Percentiles rank a stretch among this genome's conserved stretches.
phyloP scores from a whole-genome alignment of 2,888 invertebrate genomes.

The Tigriopus californicus region DNA sequence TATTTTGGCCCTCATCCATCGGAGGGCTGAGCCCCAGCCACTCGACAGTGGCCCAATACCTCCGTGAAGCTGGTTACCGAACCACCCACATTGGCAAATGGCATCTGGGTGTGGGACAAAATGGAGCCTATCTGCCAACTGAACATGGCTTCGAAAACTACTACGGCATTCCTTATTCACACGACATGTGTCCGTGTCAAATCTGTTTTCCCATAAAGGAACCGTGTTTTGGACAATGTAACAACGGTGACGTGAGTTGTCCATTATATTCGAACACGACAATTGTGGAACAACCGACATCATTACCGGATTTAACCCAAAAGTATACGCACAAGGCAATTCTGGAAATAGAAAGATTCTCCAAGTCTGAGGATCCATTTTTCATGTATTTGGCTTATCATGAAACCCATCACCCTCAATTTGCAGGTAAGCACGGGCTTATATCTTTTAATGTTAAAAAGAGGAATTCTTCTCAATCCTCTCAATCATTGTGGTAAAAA shows the following conservation, averaged over 20 bases:
- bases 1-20: constrained; percentile 19
- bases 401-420: constrained; percentile 18
- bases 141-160: constrained; percentile 22
- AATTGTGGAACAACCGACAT: constrained; percentile 21
- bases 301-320: constrained; percentile 18
- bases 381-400: constrained; percentile 22
- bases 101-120: constrained; percentile 21
- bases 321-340: constrained; percentile 19
- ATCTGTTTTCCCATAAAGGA: constrained; percentile 18
- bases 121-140: constrained; percentile 18
- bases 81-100: constrained; percentile 22
- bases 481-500: background rate
- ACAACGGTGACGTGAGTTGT: constrained; percentile 18
- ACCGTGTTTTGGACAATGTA: constrained; percentile 19
- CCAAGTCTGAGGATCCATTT: constrained; percentile 18
- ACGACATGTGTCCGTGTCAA: constrained; percentile 22
- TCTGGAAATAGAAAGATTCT: constrained; percentile 18
- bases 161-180: constrained; percentile 22
- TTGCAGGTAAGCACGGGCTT: no score
- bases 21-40: constrained; percentile 21
- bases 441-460: constrained; percentile 6
- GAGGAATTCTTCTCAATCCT: background rate
- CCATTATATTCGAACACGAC: constrained; percentile 19
- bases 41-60: constrained; percentile 21
- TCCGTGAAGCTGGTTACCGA: constrained; percentile 20